Conservation (phyloP, 2,888 invertebrate genomes). For the Drosophila sordidula region DNA sequence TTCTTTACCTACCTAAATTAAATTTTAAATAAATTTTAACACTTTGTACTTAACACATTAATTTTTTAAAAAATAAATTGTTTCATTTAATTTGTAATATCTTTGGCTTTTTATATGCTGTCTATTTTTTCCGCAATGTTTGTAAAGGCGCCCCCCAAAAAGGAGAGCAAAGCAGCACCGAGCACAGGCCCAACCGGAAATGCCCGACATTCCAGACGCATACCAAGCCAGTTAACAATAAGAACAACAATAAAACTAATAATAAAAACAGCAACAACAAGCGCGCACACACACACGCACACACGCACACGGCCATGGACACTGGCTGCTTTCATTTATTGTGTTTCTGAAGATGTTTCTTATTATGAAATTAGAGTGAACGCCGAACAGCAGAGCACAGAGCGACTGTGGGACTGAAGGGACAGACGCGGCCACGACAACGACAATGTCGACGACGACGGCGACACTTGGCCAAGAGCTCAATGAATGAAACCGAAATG, state of each 20-base stretch:
- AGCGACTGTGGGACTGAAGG: conserved; percentile 17
- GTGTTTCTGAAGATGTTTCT: conserved; percentile 74
- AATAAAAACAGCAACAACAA: conserved; percentile 48
- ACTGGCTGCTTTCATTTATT: conserved; percentile 54
- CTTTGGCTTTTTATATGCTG: background rate
- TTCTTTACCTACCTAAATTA: no score
- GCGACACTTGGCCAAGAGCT: conserved; percentile 73
- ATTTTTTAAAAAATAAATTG: background rate
- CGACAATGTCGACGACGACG: conserved; percentile 11
- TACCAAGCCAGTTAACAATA: conserved; percentile 63
- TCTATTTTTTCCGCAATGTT: conserved; percentile 22
- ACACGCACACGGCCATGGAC: conserved; percentile 31
- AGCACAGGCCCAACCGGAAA: conserved; percentile 64
- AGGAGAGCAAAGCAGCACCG: conserved; percentile 9
- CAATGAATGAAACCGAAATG: conserved; percentile 75
- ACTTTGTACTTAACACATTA: no score
- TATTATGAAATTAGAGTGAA: conserved; percentile 80
- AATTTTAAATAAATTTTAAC: no score
- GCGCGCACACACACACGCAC: conserved; percentile 1
- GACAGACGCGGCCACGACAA: conserved; percentile 14
- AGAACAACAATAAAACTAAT: conserved; percentile 58
- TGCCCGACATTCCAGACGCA: conserved; percentile 63
- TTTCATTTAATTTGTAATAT: background rate
- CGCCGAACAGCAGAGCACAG: conserved; percentile 30
- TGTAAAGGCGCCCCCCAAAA: conserved; percentile 29